A percentile compares a stretch with the other conserved stretches of the same genome.
Evolutionary conservation across 2,888 invertebrate genomes (phyloP).

Genomic region (Tenthredo scrophulariae): DNA sequence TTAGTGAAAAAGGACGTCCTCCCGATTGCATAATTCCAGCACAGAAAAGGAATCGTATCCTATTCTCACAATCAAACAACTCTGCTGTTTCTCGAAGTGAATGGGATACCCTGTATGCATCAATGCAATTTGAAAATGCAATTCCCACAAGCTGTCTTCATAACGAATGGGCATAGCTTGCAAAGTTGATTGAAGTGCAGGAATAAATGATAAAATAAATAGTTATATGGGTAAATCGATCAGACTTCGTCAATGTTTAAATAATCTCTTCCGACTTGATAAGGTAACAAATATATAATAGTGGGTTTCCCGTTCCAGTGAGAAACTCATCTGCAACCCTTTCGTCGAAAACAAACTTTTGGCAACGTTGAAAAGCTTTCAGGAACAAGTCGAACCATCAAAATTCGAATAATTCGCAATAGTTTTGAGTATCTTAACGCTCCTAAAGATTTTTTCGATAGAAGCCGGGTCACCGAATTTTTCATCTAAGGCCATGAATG

Average conservation of each 20-base stretch:
- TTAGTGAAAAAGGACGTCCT: neutral
- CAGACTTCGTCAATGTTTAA: neutral
- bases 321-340: neutral
- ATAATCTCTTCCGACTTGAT: neutral
- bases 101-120: neutral
- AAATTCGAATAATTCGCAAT: neutral
- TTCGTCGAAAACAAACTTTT: neutral
- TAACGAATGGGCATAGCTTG: neutral
- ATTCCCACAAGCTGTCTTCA: neutral
- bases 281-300: neutral
- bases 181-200: neutral
- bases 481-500: neutral
- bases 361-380: neutral
- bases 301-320: neutral
- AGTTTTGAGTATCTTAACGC: neutral
- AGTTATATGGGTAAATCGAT: neutral
- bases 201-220: slow-evolving; percentile 7
- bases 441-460: neutral
- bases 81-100: neutral
- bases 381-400: neutral
- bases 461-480: neutral
- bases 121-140: neutral
- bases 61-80: neutral
- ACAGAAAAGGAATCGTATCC: neutral
- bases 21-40: neutral